Evolutionary conservation across 1,140 invertebrate species (phyloP).

Genomic region (Chelonus insularis): DNA sequence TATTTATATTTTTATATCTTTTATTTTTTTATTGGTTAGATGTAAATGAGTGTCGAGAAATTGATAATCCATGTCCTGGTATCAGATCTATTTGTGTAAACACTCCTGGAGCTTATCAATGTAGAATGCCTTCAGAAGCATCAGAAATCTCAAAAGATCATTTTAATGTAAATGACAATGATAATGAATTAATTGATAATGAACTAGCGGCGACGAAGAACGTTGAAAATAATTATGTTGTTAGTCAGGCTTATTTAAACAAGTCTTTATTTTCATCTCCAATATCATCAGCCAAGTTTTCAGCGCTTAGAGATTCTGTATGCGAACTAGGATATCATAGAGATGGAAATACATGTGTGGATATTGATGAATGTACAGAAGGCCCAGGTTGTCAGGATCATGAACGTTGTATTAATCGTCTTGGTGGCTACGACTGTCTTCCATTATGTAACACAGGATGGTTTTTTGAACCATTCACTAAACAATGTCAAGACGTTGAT

Average conservation of each 20-base stretch:
- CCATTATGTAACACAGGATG: constrained; percentile 61
- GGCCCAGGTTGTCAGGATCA: constrained; percentile 70
- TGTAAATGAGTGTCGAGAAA: constrained; percentile 63
- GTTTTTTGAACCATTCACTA: constrained; percentile 58
- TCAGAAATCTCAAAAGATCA: not conserved
- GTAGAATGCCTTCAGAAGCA: constrained; percentile 31
- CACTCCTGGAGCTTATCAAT: constrained; percentile 57
- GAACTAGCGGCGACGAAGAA: not conserved
- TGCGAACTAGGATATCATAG: constrained; percentile 59
- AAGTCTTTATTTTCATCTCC: not conserved
- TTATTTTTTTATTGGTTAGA: constrained; percentile 52
- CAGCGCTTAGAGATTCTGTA: constrained; percentile 14
- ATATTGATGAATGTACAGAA: constrained; percentile 74
- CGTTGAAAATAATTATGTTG: not conserved
- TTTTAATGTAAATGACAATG: not conserved
- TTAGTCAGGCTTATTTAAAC: not conserved
- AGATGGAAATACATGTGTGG: constrained; percentile 68
- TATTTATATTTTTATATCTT: not conserved
- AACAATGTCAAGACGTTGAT: constrained; percentile 85
- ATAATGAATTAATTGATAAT: not conserved
- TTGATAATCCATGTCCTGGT: constrained; percentile 39
- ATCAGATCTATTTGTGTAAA: constrained; percentile 56
- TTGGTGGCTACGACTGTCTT: constrained; percentile 73
- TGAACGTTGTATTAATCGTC: constrained; percentile 73
- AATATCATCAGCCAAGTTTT: not conserved